Evolutionary conservation across 1,140 invertebrate species (phyloP), one percentile per base, ranked within the genome.

Genomic region (Scaptodrosophila lebanonensis): DNA sequence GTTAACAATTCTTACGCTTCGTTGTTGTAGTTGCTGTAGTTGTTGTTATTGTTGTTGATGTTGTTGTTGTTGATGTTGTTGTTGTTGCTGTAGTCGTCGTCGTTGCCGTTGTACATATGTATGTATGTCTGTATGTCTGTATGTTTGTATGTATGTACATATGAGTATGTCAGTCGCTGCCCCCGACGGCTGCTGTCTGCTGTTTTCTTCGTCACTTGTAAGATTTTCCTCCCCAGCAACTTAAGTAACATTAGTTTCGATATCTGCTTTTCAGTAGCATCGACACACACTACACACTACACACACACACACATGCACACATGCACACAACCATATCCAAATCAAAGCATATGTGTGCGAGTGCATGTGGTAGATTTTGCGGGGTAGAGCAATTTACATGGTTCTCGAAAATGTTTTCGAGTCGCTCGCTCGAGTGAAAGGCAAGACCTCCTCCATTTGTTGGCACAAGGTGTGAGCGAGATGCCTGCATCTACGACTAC

Each of bases 1-100:
- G 73, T 69, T 77, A 77, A 77, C 64, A 79, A 82, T 79, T 64
- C 75, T 67, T 72, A 72, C 63, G 67, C 67, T 79, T 48, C 67
- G 72, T 77, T 67, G 29, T 18, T 30, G 43, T 33, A 11, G 43
- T 22, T 32, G 43, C 47, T 71, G 7, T 11, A 20, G 15, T 38
- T 30, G 3, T 27, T 43, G 11, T 38, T 43, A 22, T 27, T 43
- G 11, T 20, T 42, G 38, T 20, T 32, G 40, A 32, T 38, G 32
- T 32, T 16, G 13, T 16, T 25, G n/a, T 40, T 20, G 13, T 30
- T 40, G 32, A 12, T 33, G 43, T 12, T 32, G 27, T 32, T 18
- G 20, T 7, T n/a, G 42, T 39, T 18, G 9, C 9, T 49, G 42
- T 16, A 59, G 30, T 29, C 66, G 56, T 66, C 32, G 30, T 68